These are phyloP conservation scores for Aix galericulata DNA, from an alignment of 2,113 vertebrate species.

Conservation along the genomic window DNA sequence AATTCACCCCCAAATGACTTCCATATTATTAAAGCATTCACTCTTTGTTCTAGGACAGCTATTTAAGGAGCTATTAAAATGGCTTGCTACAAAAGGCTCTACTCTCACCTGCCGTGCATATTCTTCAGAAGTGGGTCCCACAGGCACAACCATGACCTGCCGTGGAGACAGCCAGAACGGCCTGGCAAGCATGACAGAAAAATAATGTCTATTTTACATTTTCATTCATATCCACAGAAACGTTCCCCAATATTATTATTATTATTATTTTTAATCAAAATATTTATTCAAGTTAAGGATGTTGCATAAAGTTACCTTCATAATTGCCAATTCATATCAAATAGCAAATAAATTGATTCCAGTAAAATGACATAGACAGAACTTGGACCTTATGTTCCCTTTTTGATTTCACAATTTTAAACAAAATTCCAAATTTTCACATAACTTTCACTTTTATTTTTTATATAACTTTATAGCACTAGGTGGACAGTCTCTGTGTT, in stretches of 20 bases:
- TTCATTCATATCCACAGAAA: background rate
- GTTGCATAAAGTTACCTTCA: background rate
- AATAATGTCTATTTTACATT: background rate
- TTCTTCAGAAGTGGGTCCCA: constrained; percentile 86
- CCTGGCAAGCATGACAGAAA: constrained; percentile 73
- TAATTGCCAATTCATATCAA: background rate
- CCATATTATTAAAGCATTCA: background rate
- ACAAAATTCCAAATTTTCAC: background rate
- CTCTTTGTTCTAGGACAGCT: background rate
- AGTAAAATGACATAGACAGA: background rate
- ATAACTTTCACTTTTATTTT: background rate
- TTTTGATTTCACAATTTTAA: background rate
- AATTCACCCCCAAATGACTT: fast-evolving
- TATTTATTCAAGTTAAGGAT: background rate
- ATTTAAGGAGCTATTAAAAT: background rate
- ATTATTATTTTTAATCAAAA: background rate
- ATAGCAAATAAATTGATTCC: background rate
- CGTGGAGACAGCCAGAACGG: constrained; percentile 94
- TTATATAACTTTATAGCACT: background rate
- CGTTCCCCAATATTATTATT: background rate
- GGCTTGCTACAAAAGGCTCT: background rate
- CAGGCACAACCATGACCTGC: constrained; percentile 92
- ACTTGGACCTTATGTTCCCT: background rate
- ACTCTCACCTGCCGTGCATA: constrained; percentile 85
- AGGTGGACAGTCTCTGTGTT: background rate